Evolutionary conservation across 2,797 vertebrate genomes (phyloP), one percentile per base, ranked within the genome.

Genomic region (Myotis daubentonii): DNA sequence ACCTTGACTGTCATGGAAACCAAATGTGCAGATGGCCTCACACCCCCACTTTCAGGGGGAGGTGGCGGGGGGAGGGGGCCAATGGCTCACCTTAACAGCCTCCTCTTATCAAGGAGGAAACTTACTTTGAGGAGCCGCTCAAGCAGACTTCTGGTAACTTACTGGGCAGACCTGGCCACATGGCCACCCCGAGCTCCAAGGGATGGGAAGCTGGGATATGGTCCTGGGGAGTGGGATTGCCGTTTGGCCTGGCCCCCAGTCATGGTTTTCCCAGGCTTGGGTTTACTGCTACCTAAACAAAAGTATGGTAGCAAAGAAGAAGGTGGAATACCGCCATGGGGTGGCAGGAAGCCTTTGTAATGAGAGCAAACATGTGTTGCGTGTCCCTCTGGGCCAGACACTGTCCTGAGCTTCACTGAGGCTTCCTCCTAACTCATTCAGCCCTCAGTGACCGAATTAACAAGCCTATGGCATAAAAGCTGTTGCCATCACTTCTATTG

Each of bases 1-100:
- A 71, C 66, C 93, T 85, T 92, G 84, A 80, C 66, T 80, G 65
- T 86, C 28, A 8, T 53, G 44, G 68, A 80, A 75, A 36, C 62
- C 91, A 87, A 80, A 75, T 75, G 25, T 3, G 0, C 9, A 0
- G 7, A 47, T 57, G 57, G 15, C 36, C 4, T 79, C 38, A 17
- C 41, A n/a, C 7, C 15, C 19, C 16, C n/a, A 36, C 70, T n/a
- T 74, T 60, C 71, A n/a, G 79, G 51, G 70, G 60, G 47, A 74
- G 36, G 71, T 81, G 23, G 3, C 65, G 17, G 70, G 23, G 36
- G 13, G 80, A 70, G 62, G 84, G 66, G 53, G 30, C 44, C 49
- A 10, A n/a, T 0, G 12, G 16, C 10, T 79, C 3, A 47, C 33
- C 15, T 71, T 41, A 78, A 85, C 44, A 71, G 49, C 11, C 8